Evolutionary conservation across 2,797 vertebrate species (phyloP), one percentile per base, ranked within the genome.

Genomic region (Clarias laeviceps): DNA sequence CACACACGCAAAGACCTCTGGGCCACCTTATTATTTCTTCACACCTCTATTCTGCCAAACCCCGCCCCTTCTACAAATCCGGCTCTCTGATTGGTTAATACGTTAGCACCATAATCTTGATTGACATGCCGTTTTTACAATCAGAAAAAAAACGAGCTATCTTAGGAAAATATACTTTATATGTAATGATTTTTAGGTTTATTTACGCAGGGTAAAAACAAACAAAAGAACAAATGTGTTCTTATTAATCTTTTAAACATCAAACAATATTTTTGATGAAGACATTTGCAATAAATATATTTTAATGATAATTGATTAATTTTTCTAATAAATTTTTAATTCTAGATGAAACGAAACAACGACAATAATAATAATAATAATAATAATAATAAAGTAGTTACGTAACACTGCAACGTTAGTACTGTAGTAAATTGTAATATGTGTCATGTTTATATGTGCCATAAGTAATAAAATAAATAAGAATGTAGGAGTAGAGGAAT

Each of bases 1-100:
- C 83, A 87, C 89, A 91, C 91, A 91, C 90, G 91, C 91, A 91
- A 90, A 90, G 91, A 84, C 86, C 87, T 91, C 85, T 92, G 91
- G 91, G 88, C 88, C 89, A 85, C 88, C 15, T 82, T 72, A 45
- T 72, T 82, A 59, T 72, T 27, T 24, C 15, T 29, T 9, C 11
- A 4, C 68, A 72, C 81, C 81, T 61, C 7, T 82, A 61, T 72
- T 82, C 68, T 5, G 8, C 18, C 40, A 82, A 11, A 8, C 68
- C 81, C 24, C 68, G 68, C 68, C n/a, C 68, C 15, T 59, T 29
- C 3, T 22, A 45, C 6, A 29, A 2, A 0, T 29, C 56, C 3
- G 12, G 9, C 1, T 27, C 54, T 61, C 50, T 82, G 29, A 82
- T 82, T 82, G 32, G 56, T 40, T 82, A 22, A 0, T 5, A 32